Base-by-base conservation (phyloP, 2,888 invertebrate genomes). In the Gymnosoma rotundatum region DNA sequence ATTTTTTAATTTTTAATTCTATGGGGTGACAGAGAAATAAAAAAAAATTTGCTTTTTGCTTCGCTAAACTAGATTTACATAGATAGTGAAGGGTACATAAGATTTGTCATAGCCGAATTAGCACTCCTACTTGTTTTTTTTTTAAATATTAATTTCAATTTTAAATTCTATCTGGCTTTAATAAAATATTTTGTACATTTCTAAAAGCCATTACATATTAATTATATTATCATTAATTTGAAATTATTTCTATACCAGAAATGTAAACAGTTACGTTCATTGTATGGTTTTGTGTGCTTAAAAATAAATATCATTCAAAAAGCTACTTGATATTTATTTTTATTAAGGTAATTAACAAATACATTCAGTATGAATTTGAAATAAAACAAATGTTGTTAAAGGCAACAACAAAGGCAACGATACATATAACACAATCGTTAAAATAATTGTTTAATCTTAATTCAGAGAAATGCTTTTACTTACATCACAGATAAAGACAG, bases 301-400 rank as follows among this genome's bases (percentile, higher is more conserved):
- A 38, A 42, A 63, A 25, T 25, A 25, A 25, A 54, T 54, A 42
- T 54, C 54, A 25, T 50, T 60, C 50, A 67, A 61, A 70, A 70
- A 54, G 54, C 45, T 63, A 54, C 20, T 45, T 54, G 20, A 45
- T 56, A 45, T 70, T 70, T 36, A 63, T 69, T 78, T 70, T 56
- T 21, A 38, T 78, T 54, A 42, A 25, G 16, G 36, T 64, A 56
- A 45, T 56, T 56, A 63, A 56, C 18, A 78, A 63, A 56, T 63
- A 63, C 63, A 70, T 38, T 45, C 45, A 54, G 16, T 42, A 54
- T 16, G 50, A 67, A 50, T 25, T 63, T 21, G 16, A 20, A 50
- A 52, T 38, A 73, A 42, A 16, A 45, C 18, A 52, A n/a, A 63
- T 36, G 25, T 8, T 36, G 50, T 32, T 25, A 54, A 61, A 56